A percentile compares a stretch with the other conserved stretches of the same genome.
Evolutionary conservation across 2,797 vertebrate species (phyloP).

Genomic region (Xenops minutus): DNA sequence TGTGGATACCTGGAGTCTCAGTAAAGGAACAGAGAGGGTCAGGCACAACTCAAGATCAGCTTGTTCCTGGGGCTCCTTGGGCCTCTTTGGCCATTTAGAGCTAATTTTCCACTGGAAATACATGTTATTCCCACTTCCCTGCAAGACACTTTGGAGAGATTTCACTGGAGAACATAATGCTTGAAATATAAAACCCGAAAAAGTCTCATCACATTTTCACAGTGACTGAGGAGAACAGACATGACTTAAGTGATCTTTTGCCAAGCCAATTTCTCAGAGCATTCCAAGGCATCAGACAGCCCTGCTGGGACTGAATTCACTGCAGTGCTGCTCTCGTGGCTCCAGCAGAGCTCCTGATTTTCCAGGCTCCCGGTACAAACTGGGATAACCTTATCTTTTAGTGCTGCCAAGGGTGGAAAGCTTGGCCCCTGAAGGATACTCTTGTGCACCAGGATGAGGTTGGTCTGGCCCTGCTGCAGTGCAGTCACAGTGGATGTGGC

Average conservation of each 20-base stretch:
- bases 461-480: constrained; percentile 75
- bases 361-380: background rate
- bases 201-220: background rate
- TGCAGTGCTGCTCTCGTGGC: background rate
- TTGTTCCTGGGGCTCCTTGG: background rate
- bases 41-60: background rate
- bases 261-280: background rate
- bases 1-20: constrained; percentile 80
- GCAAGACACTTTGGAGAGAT: background rate
- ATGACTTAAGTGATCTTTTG: background rate
- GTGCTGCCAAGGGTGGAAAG: background rate
- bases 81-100: background rate
- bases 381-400: background rate
- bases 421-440: constrained; percentile 75
- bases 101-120: background rate
- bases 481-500: constrained; percentile 73
- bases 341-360: background rate
- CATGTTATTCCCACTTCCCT: background rate
- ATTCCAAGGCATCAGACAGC: background rate
- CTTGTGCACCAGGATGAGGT: constrained; percentile 75
- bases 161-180: background rate
- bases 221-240: background rate
- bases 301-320: background rate
- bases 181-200: background rate
- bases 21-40: constrained; percentile 71